Conservation (phyloP, 2,888 invertebrate species). For the Tinea trinotella region DNA sequence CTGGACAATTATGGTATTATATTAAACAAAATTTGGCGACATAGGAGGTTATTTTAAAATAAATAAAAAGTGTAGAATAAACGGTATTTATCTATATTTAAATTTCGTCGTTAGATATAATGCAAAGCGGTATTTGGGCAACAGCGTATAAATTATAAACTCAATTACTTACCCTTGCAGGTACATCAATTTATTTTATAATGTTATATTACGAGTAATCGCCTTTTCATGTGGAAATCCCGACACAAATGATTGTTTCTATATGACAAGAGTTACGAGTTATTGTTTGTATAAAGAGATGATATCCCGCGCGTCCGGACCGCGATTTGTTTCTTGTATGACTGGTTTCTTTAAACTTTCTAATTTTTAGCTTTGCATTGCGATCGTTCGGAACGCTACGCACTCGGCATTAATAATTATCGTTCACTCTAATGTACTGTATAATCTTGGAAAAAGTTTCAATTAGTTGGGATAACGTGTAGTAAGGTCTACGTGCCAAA, state of each 20-base stretch:
- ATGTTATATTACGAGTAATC: background rate
- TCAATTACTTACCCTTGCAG: background rate
- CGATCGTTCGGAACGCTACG: constrained; percentile 10
- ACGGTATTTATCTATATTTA: no score
- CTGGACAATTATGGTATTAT: no score
- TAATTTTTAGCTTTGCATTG: constrained; percentile 12
- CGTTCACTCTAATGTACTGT: background rate
- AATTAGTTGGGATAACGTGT: no score
- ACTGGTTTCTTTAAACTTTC: constrained; percentile 7
- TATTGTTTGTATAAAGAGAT: background rate
- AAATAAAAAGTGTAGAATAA: no score
- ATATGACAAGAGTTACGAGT: no score
- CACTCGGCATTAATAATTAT: constrained; percentile 2
- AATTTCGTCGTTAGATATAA: background rate
- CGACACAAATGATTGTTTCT: background rate
- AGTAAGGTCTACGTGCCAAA: no score
- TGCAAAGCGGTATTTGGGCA: background rate
- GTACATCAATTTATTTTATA: background rate
- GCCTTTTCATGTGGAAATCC: background rate
- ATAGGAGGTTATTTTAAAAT: no score
- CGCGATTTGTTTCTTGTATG: constrained; percentile 5
- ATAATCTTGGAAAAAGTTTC: no score
- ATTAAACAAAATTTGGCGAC: no score
- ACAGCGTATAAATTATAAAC: no score
- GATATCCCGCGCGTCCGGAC: background rate